Base-by-base conservation (phyloP, 1,140 invertebrate species). In the Heterodera schachtii region DNA sequence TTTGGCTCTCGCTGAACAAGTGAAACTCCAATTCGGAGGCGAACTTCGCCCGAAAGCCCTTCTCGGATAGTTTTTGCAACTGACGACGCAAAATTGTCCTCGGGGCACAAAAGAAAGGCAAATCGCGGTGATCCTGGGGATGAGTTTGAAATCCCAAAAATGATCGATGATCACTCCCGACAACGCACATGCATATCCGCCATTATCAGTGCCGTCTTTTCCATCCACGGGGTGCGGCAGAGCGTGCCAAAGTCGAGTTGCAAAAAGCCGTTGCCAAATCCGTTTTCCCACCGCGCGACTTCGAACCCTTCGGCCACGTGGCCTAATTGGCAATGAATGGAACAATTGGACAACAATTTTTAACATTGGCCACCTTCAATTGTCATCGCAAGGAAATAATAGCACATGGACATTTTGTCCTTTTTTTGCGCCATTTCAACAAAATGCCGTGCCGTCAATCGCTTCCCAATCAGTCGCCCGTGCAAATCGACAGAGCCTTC, bases 21-120 rank as follows among this genome's bases (percentile, higher is more conserved):
- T 69, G 43, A 46, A 78, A 78, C 21, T 78, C 77, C 31, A 78
- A 13, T 69, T 78, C 77, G 47, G 57, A 66, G 19, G 77, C 77
- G 13, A 78, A n/a, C 21, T 69, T 47, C 9, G 64, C 77, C 46
- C 66, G 52, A 41, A 78, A 64, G 16, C 49, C 64, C 7, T 69
- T 46, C 11, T 16, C 13, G 31, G 64, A 31, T 0, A 78, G 60
- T 11, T 64, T 52, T n/a, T 78, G 49, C 46, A 78, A 41, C 44
- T 78, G 77, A 0, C 44, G 64, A 16, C 21, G n/a, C 7, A 78
- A 64, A 31, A 78, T 78, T 64, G 49, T 64, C 9, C 64, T 31
- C 1, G 77, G 77, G 49, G 77, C 52, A 46, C 77, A 78, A 9
- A 66, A 70, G 19, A 78, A 21, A 43, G 77, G 77, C 3, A 70